Percentiles rank a stretch among this genome's conserved stretches.
Conservation (phyloP, 2,888 invertebrate genomes). For the Amphiduros pacificus region DNA sequence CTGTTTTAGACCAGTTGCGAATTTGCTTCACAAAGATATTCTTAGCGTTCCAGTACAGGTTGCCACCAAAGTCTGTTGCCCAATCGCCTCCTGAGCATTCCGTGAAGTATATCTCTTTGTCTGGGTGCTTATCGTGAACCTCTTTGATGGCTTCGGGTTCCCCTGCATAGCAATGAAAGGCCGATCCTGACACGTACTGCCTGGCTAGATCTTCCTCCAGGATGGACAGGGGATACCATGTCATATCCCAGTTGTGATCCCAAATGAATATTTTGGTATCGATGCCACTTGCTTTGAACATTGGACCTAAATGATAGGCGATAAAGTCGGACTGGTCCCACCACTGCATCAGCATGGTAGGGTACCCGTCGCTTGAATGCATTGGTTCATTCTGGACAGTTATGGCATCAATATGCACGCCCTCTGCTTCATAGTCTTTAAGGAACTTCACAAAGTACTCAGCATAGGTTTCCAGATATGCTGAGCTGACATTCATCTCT, state of each 20-base stretch:
- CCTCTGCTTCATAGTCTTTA: slow-evolving; percentile 23
- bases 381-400: slow-evolving; percentile 29
- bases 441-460: slow-evolving; percentile 27
- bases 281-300: slow-evolving; percentile 15
- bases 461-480: slow-evolving; percentile 19
- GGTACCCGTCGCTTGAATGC: slow-evolving; percentile 24
- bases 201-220: slow-evolving; percentile 21
- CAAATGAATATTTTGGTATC: slow-evolving; percentile 23
- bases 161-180: slow-evolving; percentile 29
- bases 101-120: slow-evolving; percentile 29
- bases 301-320: slow-evolving; percentile 20
- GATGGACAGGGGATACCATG: slow-evolving; percentile 20
- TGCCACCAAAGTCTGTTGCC: slow-evolving; percentile 21
- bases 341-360: slow-evolving; percentile 23
- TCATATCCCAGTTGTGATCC: slow-evolving; percentile 30
- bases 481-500: background rate
- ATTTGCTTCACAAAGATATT: slow-evolving; percentile 27
- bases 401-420: slow-evolving; percentile 25
- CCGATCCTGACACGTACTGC: slow-evolving; percentile 24
- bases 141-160: slow-evolving; percentile 9
- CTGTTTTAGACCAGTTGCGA: slow-evolving; percentile 19
- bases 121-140: slow-evolving; percentile 16
- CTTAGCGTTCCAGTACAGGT: slow-evolving; percentile 23
- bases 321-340: slow-evolving; percentile 17
- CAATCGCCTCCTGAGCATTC: slow-evolving; percentile 27